A percentile compares a stretch with the other conserved stretches of the same genome.
phyloP scores from a whole-genome alignment of 1,140 invertebrate genomes.

The Caenorhabditis elegans region WBcel235 BX284604.4:12479001-12479500 shows the following conservation, averaged over 20 bases:
- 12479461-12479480: slow-evolving; percentile 41
- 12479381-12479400: slow-evolving; percentile 43
- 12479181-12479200: slow-evolving; percentile 34
- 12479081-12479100: slow-evolving; percentile 45
- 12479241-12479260: slow-evolving; percentile 43
- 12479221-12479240: slow-evolving; percentile 41
- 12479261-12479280: slow-evolving; percentile 42
- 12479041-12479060: slow-evolving; percentile 40
- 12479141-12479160: slow-evolving; percentile 39
- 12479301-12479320: slow-evolving; percentile 15
- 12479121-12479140: slow-evolving; percentile 40
- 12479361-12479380: slow-evolving; percentile 36
- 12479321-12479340: slow-evolving; percentile 30
- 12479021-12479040: slow-evolving; percentile 29
- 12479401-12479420: slow-evolving; percentile 26
- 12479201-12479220: slow-evolving; percentile 44
- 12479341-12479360: slow-evolving; percentile 40
- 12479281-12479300: slow-evolving; percentile 40
- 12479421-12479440: slow-evolving; percentile 12
- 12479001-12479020: slow-evolving; percentile 40
- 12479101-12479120: slow-evolving; percentile 43
- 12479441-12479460: slow-evolving; percentile 34
- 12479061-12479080: slow-evolving; percentile 35
- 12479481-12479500: slow-evolving; percentile 34
- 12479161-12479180: slow-evolving; percentile 36